Conservation (phyloP, 2,113 vertebrate genomes). For the Lophochroa leadbeateri region DNA sequence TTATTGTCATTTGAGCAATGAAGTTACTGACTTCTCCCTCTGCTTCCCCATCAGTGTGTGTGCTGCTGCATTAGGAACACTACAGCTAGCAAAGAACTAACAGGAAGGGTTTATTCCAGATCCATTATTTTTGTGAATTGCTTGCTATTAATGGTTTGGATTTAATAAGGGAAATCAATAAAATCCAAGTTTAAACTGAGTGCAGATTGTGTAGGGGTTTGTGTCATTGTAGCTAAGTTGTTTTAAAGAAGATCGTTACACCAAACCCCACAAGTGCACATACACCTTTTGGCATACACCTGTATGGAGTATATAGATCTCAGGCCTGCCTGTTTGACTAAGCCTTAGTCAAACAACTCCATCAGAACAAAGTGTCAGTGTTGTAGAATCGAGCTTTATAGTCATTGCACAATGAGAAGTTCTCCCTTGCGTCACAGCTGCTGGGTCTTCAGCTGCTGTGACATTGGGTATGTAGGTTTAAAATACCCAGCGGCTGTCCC, state of each 20-base stretch:
- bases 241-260: neutral
- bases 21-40: neutral
- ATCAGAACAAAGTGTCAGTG: neutral
- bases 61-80: neutral
- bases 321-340: neutral
- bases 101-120: neutral
- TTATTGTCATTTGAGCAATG: neutral
- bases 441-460: neutral
- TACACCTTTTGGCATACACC: neutral
- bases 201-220: neutral
- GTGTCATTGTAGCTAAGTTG: neutral
- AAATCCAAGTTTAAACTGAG: neutral
- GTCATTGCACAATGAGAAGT: neutral
- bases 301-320: neutral
- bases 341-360: neutral
- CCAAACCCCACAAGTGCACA: neutral
- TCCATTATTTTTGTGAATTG: neutral
- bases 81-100: neutral
- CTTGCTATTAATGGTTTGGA: neutral
- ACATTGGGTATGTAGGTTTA: neutral
- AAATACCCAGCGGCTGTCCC: neutral
- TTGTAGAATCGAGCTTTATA: neutral
- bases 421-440: neutral
- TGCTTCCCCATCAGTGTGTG: neutral
- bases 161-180: neutral